These are phyloP conservation scores for Harpalus rufipes DNA, from an alignment of 2,888 invertebrate species.

Conservation along the genomic window DNA sequence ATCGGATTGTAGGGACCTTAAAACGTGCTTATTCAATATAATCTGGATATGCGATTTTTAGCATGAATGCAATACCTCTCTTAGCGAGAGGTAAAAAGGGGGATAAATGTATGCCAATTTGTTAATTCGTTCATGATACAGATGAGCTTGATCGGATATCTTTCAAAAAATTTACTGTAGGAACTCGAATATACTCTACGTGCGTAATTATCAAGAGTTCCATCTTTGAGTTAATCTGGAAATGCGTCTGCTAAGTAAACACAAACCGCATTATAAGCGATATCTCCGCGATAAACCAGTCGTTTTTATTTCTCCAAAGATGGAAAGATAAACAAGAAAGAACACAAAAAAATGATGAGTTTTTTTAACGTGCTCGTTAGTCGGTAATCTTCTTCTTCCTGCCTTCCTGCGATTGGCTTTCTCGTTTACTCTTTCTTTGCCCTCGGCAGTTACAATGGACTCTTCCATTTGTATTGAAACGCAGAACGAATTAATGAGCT, in stretches of 20 bases:
- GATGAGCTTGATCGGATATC: too few species aligned
- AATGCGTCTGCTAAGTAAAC: slow-evolving; percentile 29
- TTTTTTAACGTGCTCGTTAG: slow-evolving; percentile 62
- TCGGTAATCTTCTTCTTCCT: slow-evolving; percentile 58
- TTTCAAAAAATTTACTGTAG: too few species aligned
- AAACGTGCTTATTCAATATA: too few species aligned
- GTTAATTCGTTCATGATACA: too few species aligned
- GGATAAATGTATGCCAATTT: too few species aligned
- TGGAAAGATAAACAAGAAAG: slow-evolving; percentile 62
- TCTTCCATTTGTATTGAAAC: slow-evolving; percentile 59
- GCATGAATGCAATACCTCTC: too few species aligned
- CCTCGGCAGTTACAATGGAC: slow-evolving; percentile 56
- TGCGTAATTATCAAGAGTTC: not conserved
- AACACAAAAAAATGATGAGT: slow-evolving; percentile 60
- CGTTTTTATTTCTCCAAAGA: slow-evolving; percentile 52
- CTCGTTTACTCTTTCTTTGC: slow-evolving; percentile 60
- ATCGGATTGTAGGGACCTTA: too few species aligned
- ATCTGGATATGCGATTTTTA: too few species aligned
- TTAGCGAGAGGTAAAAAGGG: too few species aligned
- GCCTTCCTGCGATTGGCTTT: slow-evolving; percentile 55
- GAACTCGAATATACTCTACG: too few species aligned
- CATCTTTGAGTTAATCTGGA: slow-evolving; percentile 9
- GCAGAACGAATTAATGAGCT: slow-evolving; percentile 63
- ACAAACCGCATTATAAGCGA: slow-evolving; percentile 38
- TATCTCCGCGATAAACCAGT: slow-evolving; percentile 31